These are phyloP conservation scores for Rhingia campestris DNA, from an alignment of 2,888 invertebrate species.

Conservation along the genomic window DNA sequence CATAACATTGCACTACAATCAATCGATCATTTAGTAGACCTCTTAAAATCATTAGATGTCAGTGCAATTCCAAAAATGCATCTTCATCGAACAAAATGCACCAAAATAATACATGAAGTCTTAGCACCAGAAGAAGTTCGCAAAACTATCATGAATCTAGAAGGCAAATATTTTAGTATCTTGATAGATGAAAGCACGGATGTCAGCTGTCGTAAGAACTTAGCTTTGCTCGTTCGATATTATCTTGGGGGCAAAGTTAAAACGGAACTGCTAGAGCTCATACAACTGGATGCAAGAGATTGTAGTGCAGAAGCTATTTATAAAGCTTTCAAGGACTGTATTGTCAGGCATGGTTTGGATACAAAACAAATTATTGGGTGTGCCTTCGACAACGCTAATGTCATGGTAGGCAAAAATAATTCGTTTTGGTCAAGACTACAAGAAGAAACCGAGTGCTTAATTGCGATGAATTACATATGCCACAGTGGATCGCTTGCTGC, in stretches of 20 bases:
- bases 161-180: not conserved
- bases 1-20: slow-evolving; percentile 1
- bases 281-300: slow-evolving; percentile 31
- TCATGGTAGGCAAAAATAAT: not conserved
- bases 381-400: slow-evolving; percentile 19
- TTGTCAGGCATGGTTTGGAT: slow-evolving; percentile 8
- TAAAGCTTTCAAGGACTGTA: slow-evolving; percentile 18
- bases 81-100: not conserved
- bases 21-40: not conserved
- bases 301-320: slow-evolving; percentile 19
- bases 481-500: slow-evolving; percentile 5
- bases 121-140: not conserved
- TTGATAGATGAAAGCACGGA: too few relatives aligned
- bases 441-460: slow-evolving; percentile 1
- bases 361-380: slow-evolving; percentile 21
- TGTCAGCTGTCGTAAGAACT: too few relatives aligned
- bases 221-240: too few relatives aligned
- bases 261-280: slow-evolving; percentile 13
- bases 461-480: slow-evolving; percentile 2
- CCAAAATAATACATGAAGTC: not conserved
- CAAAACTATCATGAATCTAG: not conserved
- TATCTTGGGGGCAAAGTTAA: not conserved
- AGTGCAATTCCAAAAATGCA: too few relatives aligned
- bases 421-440: not conserved
- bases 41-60: not conserved